These are phyloP conservation scores for Gopherus evgoodei DNA, from an alignment of 2,113 vertebrate species.

Conservation along the genomic window DNA sequence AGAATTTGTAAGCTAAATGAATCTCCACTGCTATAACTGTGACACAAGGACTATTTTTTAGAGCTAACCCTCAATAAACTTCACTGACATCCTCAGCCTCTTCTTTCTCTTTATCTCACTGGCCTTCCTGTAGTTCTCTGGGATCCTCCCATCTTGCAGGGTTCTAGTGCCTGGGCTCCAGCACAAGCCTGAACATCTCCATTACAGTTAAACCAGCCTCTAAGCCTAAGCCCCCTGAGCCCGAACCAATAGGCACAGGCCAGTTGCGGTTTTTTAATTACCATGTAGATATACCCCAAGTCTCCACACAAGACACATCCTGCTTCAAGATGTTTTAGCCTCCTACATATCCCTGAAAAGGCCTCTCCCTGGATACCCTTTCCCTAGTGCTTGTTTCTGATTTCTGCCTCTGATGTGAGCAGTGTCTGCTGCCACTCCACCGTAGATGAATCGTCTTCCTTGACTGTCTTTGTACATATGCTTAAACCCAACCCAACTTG, in stretches of 20 bases:
- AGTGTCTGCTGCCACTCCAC: background rate
- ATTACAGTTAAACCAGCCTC: background rate
- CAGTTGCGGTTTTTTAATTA: background rate
- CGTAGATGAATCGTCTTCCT: background rate
- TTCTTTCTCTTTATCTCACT: background rate
- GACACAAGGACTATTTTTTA: background rate
- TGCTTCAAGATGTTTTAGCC: background rate
- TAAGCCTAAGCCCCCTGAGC: background rate
- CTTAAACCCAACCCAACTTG: background rate
- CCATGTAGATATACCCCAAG: background rate
- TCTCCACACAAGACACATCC: background rate
- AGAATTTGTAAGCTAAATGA: background rate
- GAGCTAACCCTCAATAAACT: background rate
- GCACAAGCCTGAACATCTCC: background rate
- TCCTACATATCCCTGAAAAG: background rate
- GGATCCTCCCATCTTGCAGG: background rate
- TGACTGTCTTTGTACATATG: background rate
- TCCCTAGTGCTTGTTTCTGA: background rate
- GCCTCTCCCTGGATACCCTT: background rate
- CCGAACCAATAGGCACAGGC: background rate
- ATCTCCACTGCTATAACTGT: background rate
- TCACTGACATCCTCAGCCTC: background rate
- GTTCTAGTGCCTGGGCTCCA: background rate
- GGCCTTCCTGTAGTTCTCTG: background rate
- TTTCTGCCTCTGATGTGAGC: background rate